Conservation (phyloP, 2,888 invertebrate species). For the Tortrix viridana region DNA sequence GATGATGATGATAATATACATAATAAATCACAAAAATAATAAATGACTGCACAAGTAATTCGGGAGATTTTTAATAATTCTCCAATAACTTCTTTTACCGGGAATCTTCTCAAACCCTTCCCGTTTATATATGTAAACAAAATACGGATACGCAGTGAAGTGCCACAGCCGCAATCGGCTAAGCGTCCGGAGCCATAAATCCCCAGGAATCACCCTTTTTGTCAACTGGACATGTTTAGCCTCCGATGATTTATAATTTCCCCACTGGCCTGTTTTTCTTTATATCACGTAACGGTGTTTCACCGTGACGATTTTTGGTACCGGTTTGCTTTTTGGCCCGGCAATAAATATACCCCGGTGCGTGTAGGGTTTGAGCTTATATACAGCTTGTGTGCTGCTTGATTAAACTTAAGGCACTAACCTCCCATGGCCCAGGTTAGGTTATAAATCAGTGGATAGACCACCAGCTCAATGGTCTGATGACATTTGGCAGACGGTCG, state of each 20-base stretch:
- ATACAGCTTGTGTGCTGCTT: no score
- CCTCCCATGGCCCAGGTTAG: no score
- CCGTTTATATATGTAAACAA: not conserved
- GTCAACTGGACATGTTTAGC: slow-evolving; percentile 37
- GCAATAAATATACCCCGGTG: slow-evolving; percentile 19
- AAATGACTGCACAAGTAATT: no score
- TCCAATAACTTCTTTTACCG: no score
- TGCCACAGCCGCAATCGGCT: not conserved
- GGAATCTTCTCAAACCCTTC: no score
- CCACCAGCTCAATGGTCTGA: no score
- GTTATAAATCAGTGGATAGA: no score
- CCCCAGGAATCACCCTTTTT: slow-evolving; percentile 36
- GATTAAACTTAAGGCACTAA: no score
- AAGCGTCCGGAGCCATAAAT: slow-evolving; percentile 24
- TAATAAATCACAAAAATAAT: no score
- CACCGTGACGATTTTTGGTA: slow-evolving; percentile 34
- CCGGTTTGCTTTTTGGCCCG: slow-evolving; percentile 25
- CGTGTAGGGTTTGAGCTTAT: slow-evolving; percentile 6
- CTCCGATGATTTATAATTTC: slow-evolving; percentile 33
- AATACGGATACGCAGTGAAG: slow-evolving; percentile 3
- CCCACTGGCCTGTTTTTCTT: slow-evolving; percentile 34
- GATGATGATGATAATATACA: no score
- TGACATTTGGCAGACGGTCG: no score
- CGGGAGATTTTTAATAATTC: no score
- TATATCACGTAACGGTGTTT: slow-evolving; percentile 31